Evolutionary conservation across 23 tunicate species (phyloP).

Genomic region (Ciona savignyi): DNA sequence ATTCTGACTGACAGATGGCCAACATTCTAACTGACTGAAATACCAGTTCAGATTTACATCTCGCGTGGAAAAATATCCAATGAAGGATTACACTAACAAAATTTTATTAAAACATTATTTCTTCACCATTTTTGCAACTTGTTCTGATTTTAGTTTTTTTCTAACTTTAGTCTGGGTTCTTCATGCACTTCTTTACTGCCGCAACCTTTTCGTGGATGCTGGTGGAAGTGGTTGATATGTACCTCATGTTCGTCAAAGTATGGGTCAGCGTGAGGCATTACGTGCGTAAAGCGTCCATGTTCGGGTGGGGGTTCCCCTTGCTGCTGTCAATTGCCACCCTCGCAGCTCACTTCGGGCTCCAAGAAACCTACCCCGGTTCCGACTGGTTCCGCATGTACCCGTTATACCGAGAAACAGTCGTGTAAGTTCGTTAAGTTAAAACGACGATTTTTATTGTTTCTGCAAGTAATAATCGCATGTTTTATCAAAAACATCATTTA

Average conservation of each 20-base stretch:
- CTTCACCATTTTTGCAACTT: too few species aligned
- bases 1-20: not conserved
- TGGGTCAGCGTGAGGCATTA: conserved; percentile 32
- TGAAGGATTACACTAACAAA: too few species aligned
- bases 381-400: conserved; percentile 45
- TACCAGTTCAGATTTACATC: too few species aligned
- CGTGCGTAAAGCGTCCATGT: conserved; percentile 30
- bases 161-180: conserved; percentile 84
- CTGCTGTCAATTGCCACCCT: conserved; percentile 43
- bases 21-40: conserved; percentile 5
- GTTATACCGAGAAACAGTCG: conserved; percentile 31
- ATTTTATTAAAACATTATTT: too few species aligned
- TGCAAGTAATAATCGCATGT: too few species aligned
- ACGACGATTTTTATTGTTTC: not conserved
- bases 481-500: too few species aligned
- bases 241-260: conserved; percentile 74
- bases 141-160: too few species aligned
- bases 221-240: conserved; percentile 83
- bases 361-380: not conserved
- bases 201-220: conserved; percentile 84
- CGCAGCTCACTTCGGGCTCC: conserved; percentile 40
- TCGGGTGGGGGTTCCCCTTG: conserved; percentile 77
- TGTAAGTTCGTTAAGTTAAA: conserved; percentile 32
- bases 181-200: conserved; percentile 59
- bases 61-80: too few species aligned